phyloP scores from a whole-genome alignment of 1,140 invertebrate species.

The Leptinotarsa texana region DNA sequence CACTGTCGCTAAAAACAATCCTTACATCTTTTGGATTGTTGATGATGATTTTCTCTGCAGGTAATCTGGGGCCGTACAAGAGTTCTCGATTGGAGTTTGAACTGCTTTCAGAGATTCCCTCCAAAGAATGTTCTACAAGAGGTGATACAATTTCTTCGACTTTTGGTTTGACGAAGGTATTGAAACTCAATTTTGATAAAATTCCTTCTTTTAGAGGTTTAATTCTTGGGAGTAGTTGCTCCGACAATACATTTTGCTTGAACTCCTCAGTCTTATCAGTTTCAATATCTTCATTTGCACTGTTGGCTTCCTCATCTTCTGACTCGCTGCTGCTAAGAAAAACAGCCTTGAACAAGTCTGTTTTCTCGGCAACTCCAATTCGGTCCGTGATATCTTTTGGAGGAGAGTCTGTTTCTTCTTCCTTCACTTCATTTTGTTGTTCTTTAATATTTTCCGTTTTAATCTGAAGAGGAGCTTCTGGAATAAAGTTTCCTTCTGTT shows the following conservation, averaged over 20 bases:
- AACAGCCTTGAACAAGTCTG: slow-evolving; percentile 52
- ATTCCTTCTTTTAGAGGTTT: slow-evolving; percentile 52
- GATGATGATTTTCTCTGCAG: slow-evolving; percentile 29
- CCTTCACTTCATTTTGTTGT: slow-evolving; percentile 24
- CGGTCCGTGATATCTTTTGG: slow-evolving; percentile 49
- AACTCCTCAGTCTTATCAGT: slow-evolving; percentile 40
- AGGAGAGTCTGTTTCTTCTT: slow-evolving; percentile 11
- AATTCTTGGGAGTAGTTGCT: slow-evolving; percentile 51
- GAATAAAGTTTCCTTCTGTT: background rate
- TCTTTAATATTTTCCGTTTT: slow-evolving; percentile 16
- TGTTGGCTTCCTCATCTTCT: slow-evolving; percentile 44
- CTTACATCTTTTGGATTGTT: slow-evolving; percentile 6
- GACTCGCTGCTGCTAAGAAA: slow-evolving; percentile 53
- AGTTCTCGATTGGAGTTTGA: slow-evolving; percentile 2
- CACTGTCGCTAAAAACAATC: slow-evolving; percentile 28
- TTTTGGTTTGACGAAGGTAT: slow-evolving; percentile 32
- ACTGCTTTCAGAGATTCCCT: background rate
- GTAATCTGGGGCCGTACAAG: slow-evolving; percentile 50
- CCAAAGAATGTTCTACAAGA: background rate
- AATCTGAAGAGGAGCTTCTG: background rate
- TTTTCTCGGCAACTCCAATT: slow-evolving; percentile 50
- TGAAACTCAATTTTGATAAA: slow-evolving; percentile 49
- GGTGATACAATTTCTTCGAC: slow-evolving; percentile 1
- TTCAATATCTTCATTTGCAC: slow-evolving; percentile 34
- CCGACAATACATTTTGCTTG: slow-evolving; percentile 43